Base-by-base conservation (phyloP, 1,140 invertebrate genomes). In the Bombus difficillimus region DNA sequence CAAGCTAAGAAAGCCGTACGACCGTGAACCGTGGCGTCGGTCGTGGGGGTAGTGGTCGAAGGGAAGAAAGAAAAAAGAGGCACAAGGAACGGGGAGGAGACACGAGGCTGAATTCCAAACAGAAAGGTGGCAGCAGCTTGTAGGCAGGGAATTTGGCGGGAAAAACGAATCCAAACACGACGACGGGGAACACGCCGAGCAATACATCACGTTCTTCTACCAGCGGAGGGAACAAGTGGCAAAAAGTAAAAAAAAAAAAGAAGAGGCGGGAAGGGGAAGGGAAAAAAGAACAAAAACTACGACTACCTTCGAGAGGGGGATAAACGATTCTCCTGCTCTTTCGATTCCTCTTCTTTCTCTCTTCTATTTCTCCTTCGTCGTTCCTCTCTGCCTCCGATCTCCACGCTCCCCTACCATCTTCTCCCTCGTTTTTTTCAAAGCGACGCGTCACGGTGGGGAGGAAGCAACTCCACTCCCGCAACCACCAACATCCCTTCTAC, bases 81-180 rank as follows among this genome's bases (percentile, higher is more conserved):
- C 59, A 68, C 4, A 15, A n/a, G 34, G 41, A 41, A 66, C 32
- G 25, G 34, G 34, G 53, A 37, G 59, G 74, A 66, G 62, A 37
- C 73, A 74, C 43, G 78, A 72, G 68, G 68, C 76, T 80, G 83
- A 53, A 85, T 80, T 80, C 69, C 77, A 87, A 83, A 83, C 88
- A 83, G 85, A 84, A 86, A 88, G 90, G 90, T 90, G 89, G 89
- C 87, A 91, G 90, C 90, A 90, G 90, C 90, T 91, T 90, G 89
- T 91, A 88, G 90, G 89, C 81, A 87, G 78, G 79, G 86, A 89
- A 94, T 95, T 95, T 94, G 93, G 94, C 94, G 94, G 94, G 94
- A 94, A 95, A 95, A 94, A 94, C 92, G 92, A 93, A 94, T 94
- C 92, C 92, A 93, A 95, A 94, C 90, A 93, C 87, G 88, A 90